These are phyloP conservation scores for Styela plicata DNA, from an alignment of 23 tunicate species.

Conservation along the genomic window DNA sequence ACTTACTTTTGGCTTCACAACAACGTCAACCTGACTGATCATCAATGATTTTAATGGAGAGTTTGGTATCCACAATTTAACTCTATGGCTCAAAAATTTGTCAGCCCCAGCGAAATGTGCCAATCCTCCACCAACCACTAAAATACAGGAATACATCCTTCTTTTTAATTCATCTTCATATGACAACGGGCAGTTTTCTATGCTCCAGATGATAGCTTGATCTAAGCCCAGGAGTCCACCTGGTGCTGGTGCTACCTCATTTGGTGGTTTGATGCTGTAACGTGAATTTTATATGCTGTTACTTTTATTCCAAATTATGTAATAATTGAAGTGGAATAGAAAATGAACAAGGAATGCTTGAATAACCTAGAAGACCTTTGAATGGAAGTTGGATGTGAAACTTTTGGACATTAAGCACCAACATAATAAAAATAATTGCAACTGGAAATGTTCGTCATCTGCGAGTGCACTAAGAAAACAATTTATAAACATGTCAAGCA, in stretches of 20 bases:
- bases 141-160: slow-evolving; percentile 65
- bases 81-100: slow-evolving; percentile 22
- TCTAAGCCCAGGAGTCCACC: slow-evolving; percentile 35
- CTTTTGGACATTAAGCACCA: too few relatives aligned
- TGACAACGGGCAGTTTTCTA: slow-evolving; percentile 59
- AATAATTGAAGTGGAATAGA: too few relatives aligned
- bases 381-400: too few relatives aligned
- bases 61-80: background rate
- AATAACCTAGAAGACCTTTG: too few relatives aligned
- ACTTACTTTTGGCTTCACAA: slow-evolving; percentile 58
- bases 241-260: slow-evolving; percentile 17
- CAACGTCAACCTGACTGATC: slow-evolving; percentile 36
- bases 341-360: too few relatives aligned
- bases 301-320: too few relatives aligned
- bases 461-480: too few relatives aligned
- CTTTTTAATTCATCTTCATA: slow-evolving; percentile 65
- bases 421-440: too few relatives aligned
- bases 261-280: background rate
- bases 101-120: slow-evolving; percentile 65
- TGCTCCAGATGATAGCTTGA: slow-evolving; percentile 76
- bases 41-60: background rate
- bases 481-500: too few relatives aligned
- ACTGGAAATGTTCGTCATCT: too few relatives aligned
- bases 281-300: too few relatives aligned
- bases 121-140: slow-evolving; percentile 75